phyloP scores from a whole-genome alignment of 1,140 invertebrate species.

The Schlechtendalia chinensis region DNA sequence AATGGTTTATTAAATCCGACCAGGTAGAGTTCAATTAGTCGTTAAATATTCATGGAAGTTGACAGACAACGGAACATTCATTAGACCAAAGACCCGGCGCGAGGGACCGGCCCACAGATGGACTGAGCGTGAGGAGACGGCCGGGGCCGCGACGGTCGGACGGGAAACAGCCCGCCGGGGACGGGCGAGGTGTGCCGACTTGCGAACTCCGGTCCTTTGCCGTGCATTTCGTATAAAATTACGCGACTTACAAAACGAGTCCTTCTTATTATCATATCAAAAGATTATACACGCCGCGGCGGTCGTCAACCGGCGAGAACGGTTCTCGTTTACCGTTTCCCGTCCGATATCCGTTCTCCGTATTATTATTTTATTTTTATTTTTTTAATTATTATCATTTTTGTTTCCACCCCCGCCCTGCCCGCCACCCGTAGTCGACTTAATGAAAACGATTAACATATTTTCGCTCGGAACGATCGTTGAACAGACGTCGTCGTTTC shows the following conservation, averaged over 20 bases:
- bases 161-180: no score
- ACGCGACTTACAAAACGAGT: constrained; percentile 43
- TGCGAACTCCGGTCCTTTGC: constrained; percentile 36
- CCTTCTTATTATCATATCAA: constrained; percentile 49
- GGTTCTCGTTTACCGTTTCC: neutral
- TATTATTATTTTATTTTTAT: no score
- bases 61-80: constrained; percentile 45
- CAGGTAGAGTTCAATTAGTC: constrained; percentile 48
- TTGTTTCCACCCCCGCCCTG: no score
- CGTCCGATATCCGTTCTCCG: no score
- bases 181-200: neutral
- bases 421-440: no score
- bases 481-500: neutral
- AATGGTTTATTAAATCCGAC: constrained; percentile 49
- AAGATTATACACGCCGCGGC: constrained; percentile 1
- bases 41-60: constrained; percentile 50
- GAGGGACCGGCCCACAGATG: no score
- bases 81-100: constrained; percentile 14
- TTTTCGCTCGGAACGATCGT: neutral
- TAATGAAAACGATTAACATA: constrained; percentile 31
- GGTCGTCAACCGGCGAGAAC: constrained; percentile 31
- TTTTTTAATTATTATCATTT: neutral
- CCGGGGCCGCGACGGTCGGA: no score
- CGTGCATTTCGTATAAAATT: constrained; percentile 32
- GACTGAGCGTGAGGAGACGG: neutral